These are phyloP conservation scores for Bombus terrestris DNA, from an alignment of 1,140 invertebrate genomes.

Conservation along the genomic window DNA sequence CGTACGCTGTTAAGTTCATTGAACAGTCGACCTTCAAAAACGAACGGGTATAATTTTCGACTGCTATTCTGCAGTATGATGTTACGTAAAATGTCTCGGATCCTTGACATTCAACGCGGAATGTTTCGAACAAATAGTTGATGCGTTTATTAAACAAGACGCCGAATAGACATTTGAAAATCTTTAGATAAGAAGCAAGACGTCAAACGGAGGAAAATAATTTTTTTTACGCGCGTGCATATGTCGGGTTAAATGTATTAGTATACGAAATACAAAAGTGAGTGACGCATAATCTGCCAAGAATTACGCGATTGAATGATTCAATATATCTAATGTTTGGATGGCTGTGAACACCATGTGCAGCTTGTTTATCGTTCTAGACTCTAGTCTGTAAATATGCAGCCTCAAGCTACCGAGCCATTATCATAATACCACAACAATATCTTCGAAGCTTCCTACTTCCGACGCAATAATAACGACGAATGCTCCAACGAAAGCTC, in stretches of 20 bases:
- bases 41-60: background rate
- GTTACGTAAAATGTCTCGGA: background rate
- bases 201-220: background rate
- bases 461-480: background rate
- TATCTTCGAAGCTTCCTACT: background rate
- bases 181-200: constrained; percentile 4
- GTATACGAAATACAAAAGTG: background rate
- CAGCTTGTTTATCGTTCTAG: background rate
- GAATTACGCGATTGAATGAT: constrained; percentile 40
- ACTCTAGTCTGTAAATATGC: background rate
- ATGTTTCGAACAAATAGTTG: background rate
- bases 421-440: constrained; percentile 1
- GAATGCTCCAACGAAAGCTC: background rate
- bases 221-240: background rate
- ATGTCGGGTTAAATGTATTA: too few relatives aligned
- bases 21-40: too few relatives aligned
- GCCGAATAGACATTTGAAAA: background rate
- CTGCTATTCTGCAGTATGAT: background rate
- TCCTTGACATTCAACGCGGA: background rate
- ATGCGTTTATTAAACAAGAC: background rate
- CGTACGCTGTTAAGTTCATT: background rate
- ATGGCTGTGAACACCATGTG: background rate
- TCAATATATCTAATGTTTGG: constrained; percentile 6
- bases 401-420: background rate
- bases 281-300: constrained; percentile 4